Percentiles rank a stretch among this genome's conserved stretches.
phyloP scores from a whole-genome alignment of 1,140 invertebrate species.

The Ips nitidus region DNA sequence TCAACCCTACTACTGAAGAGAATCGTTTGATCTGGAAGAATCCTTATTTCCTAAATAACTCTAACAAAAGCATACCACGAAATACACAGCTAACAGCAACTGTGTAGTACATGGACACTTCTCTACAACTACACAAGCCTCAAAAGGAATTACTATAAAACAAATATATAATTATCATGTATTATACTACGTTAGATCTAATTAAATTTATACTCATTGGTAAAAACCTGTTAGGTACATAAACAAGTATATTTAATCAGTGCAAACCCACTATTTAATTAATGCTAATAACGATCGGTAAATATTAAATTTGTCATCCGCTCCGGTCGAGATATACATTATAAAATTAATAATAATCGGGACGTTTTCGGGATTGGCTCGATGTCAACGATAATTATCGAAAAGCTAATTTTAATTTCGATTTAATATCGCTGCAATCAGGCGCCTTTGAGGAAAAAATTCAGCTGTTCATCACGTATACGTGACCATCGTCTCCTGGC shows the following conservation, averaged over 20 bases:
- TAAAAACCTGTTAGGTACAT: not conserved
- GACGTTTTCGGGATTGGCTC: not conserved
- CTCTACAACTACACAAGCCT: no score
- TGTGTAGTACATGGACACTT: no score
- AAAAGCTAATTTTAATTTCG: not conserved
- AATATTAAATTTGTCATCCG: conserved; percentile 1
- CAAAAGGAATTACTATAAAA: no score
- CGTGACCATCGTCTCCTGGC: no score
- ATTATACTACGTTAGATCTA: not conserved
- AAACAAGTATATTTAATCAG: not conserved
- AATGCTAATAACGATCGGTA: not conserved
- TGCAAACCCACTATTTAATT: conserved; percentile 1
- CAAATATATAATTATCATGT: not conserved
- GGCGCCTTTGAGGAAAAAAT: no score
- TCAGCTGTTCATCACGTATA: no score
- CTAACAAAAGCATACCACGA: no score
- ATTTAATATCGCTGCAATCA: no score
- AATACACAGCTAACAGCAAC: no score
- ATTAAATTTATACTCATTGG: not conserved
- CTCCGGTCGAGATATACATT: not conserved
- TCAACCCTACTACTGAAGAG: no score
- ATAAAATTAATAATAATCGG: not conserved
- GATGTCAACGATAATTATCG: not conserved
- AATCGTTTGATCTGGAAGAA: no score
- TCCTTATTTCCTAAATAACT: no score